Conservation (phyloP, 2,888 invertebrate species). For the Diogma glabrata region DNA sequence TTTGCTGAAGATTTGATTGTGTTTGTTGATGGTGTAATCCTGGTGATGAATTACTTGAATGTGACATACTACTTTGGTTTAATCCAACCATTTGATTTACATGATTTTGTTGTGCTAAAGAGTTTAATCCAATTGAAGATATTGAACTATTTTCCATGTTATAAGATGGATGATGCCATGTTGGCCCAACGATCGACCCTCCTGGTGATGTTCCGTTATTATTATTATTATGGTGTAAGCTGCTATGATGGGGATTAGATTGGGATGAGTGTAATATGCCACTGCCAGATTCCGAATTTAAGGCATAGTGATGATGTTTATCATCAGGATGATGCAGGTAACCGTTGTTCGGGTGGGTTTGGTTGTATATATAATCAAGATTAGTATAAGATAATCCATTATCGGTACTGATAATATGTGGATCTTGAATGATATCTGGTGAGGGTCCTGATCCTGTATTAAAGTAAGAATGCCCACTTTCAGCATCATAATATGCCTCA, state of each 20-base stretch:
- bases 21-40: conserved; percentile 15
- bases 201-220: too few species aligned
- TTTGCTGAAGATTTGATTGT: conserved; percentile 31
- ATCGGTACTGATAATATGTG: conserved; percentile 70
- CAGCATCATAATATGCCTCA: conserved; percentile 33
- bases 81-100: neutral
- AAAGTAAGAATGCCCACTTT: conserved; percentile 33
- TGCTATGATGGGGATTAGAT: conserved; percentile 22
- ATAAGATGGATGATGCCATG: conserved; percentile 19
- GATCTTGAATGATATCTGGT: conserved; percentile 26
- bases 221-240: conserved; percentile 27
- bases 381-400: conserved; percentile 84
- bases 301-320: conserved; percentile 43
- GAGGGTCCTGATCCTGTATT: conserved; percentile 26
- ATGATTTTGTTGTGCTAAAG: conserved; percentile 17
- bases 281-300: conserved; percentile 8
- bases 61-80: conserved; percentile 2
- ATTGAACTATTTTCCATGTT: conserved; percentile 18
- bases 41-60: conserved; percentile 17
- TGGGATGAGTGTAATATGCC: neutral
- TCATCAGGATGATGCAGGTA: conserved; percentile 30
- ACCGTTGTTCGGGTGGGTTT: conserved; percentile 31
- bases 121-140: conserved; percentile 18
- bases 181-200: too few species aligned
- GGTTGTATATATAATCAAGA: conserved; percentile 58